phyloP scores from a whole-genome alignment of 2,797 vertebrate genomes.

The Microhierax caerulescens region DNA sequence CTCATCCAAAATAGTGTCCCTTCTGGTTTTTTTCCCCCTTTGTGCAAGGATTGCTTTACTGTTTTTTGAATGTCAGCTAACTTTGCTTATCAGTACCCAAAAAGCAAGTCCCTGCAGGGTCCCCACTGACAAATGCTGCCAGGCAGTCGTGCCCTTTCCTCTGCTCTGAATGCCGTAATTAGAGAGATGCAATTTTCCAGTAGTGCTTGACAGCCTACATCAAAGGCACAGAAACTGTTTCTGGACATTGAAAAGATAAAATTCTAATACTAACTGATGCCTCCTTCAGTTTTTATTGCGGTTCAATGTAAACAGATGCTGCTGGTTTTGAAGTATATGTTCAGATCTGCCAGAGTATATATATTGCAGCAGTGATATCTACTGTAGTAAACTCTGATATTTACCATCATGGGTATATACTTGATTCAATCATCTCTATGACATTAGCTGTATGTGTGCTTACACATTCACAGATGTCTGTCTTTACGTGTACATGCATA shows the following conservation, averaged over 20 bases:
- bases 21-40: neutral
- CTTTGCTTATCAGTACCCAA: constrained; percentile 39
- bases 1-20: neutral
- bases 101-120: constrained; percentile 31
- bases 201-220: constrained; percentile 56
- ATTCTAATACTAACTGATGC: constrained; percentile 60
- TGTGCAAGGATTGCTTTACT: neutral
- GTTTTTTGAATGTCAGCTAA: neutral
- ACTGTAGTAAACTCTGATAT: neutral
- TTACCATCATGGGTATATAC: neutral
- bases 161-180: neutral
- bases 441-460: neutral
- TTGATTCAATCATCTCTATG: neutral
- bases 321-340: neutral
- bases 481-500: neutral
- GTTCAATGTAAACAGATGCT: constrained; percentile 21
- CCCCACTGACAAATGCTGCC: neutral
- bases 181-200: constrained; percentile 60
- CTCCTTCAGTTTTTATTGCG: constrained; percentile 56
- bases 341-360: neutral
- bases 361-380: neutral
- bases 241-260: constrained; percentile 70
- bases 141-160: constrained; percentile 28
- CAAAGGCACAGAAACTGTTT: constrained; percentile 63
- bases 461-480: neutral